phyloP scores from a whole-genome alignment of 2,797 vertebrate genomes.

The Limosa lapponica region DNA sequence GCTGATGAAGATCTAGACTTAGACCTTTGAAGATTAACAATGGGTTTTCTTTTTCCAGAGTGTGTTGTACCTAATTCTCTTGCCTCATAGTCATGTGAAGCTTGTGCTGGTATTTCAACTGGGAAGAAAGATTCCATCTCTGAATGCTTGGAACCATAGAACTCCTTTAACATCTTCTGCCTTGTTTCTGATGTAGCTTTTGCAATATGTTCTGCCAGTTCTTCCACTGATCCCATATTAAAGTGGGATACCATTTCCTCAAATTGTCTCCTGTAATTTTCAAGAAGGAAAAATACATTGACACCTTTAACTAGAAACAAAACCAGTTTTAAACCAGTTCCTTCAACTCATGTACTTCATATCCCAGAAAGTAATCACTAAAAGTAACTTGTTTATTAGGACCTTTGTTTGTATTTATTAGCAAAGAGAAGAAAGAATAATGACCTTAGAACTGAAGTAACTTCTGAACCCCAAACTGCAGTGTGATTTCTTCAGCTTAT shows the following conservation, averaged over 20 bases:
- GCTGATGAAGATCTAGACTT: constrained; percentile 17
- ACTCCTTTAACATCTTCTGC: constrained; percentile 82
- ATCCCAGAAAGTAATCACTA: neutral
- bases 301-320: neutral
- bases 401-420: neutral
- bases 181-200: constrained; percentile 82
- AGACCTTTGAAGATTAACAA: neutral
- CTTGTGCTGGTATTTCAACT: constrained; percentile 68
- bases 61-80: neutral
- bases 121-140: constrained; percentile 77
- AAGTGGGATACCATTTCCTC: constrained; percentile 87
- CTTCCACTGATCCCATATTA: constrained; percentile 76
- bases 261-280: constrained; percentile 86
- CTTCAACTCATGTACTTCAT: neutral
- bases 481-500: neutral
- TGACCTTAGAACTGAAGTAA: neutral
- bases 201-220: constrained; percentile 82
- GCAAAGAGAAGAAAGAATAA: neutral
- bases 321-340: neutral
- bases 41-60: constrained; percentile 30
- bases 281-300: constrained; percentile 45
- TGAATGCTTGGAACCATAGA: constrained; percentile 82
- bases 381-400: neutral
- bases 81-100: neutral
- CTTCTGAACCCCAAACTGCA: neutral